Evolutionary conservation across 2,113 vertebrate species (phyloP).

Genomic region (Pristiophorus japonicus): DNA sequence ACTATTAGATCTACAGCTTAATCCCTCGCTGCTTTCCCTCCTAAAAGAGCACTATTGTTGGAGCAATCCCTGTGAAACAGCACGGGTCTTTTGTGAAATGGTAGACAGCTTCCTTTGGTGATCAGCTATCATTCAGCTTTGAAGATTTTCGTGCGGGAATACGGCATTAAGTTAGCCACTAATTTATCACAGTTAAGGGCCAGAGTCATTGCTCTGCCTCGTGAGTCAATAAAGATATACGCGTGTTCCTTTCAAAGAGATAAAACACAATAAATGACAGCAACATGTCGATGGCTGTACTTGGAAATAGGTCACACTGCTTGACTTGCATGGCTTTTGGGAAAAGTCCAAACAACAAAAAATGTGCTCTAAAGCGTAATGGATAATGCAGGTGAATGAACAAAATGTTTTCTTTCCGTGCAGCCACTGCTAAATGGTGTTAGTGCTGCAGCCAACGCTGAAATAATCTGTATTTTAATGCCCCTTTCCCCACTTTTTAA

Average conservation of each 20-base stretch:
- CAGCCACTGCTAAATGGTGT: not conserved
- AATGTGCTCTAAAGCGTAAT: not conserved
- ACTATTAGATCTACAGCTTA: not conserved
- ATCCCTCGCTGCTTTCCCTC: not conserved
- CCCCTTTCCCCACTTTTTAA: not conserved
- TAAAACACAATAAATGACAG: not conserved
- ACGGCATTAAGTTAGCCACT: not conserved
- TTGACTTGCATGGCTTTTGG: not conserved
- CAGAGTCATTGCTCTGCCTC: not conserved
- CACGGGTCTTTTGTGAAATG: not conserved
- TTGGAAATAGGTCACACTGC: not conserved
- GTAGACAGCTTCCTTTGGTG: not conserved
- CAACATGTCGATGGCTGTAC: not conserved
- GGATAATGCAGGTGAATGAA: no score
- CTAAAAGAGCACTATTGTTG: conserved; percentile 17
- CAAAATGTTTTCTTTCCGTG: not conserved
- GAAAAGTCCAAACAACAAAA: not conserved
- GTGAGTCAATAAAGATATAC: not conserved
- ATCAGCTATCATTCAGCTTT: not conserved
- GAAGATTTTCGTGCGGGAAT: not conserved
- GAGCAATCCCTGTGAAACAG: not conserved
- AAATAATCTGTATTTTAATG: not conserved
- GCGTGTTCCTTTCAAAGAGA: not conserved
- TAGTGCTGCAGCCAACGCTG: not conserved
- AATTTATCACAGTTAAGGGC: not conserved